These are phyloP conservation scores for Turnix velox DNA, from an alignment of 2,113 vertebrate species.

Conservation along the genomic window DNA sequence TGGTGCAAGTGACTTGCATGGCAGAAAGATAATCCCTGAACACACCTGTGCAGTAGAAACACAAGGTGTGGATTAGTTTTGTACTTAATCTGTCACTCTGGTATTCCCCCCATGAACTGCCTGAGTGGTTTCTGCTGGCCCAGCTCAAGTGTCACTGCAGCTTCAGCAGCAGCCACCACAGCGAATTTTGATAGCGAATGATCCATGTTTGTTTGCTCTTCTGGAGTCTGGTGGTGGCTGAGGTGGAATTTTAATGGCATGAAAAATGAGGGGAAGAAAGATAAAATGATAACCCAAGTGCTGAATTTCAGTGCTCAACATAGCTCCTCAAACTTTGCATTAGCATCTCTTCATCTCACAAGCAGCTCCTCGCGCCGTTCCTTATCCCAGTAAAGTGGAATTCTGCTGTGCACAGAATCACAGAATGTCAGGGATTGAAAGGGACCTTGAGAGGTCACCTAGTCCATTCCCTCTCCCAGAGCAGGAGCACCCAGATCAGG, in stretches of 20 bases:
- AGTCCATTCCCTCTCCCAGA: too few relatives aligned
- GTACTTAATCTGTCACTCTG: slow-evolving; percentile 62
- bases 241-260: slow-evolving; percentile 67
- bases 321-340: not conserved
- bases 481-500: too few relatives aligned
- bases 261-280: not conserved
- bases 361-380: not conserved
- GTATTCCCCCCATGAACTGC: slow-evolving; percentile 13
- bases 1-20: slow-evolving; percentile 6
- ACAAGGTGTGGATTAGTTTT: slow-evolving; percentile 19
- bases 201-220: slow-evolving; percentile 55
- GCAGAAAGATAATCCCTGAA: slow-evolving; percentile 68
- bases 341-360: not conserved
- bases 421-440: too few relatives aligned
- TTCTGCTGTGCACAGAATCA: too few relatives aligned
- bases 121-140: not conserved
- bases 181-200: slow-evolving; percentile 11
- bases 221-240: not conserved
- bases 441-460: too few relatives aligned
- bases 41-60: slow-evolving; percentile 70
- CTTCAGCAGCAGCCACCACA: not conserved
- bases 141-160: slow-evolving; percentile 59
- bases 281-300: not conserved
- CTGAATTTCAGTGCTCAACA: not conserved
- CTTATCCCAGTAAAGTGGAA: not conserved